These are phyloP conservation scores for Flexamia atlantica DNA, from an alignment of 2,888 invertebrate species.

Conservation along the genomic window DNA sequence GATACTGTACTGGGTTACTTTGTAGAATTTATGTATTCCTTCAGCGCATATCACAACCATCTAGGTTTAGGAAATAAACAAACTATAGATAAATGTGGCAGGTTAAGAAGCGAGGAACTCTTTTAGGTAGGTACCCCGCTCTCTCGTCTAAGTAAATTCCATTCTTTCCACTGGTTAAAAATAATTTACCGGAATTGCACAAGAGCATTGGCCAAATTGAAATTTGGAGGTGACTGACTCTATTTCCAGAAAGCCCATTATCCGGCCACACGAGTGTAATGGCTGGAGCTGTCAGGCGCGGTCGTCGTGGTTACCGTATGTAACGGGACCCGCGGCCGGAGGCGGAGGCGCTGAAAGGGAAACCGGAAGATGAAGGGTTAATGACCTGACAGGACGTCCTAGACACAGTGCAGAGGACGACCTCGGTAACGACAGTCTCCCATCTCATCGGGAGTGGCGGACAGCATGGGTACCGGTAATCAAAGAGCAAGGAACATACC, in stretches of 20 bases:
- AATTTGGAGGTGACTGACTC: background rate
- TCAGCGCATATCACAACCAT: too few species aligned
- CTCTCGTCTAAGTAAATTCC: too few species aligned
- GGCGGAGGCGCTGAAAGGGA: slow-evolving; percentile 65
- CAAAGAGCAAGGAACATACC: too few species aligned
- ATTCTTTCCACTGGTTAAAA: background rate
- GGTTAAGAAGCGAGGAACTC: too few species aligned
- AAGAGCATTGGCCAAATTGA: background rate
- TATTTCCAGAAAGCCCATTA: slow-evolving; percentile 7
- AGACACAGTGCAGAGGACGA: slow-evolving; percentile 38
- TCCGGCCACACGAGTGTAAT: background rate
- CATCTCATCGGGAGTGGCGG: too few species aligned
- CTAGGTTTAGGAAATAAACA: too few species aligned
- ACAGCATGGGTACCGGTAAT: too few species aligned
- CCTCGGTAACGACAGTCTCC: too few species aligned
- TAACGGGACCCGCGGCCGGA: slow-evolving; percentile 62
- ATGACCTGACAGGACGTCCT: slow-evolving; percentile 49
- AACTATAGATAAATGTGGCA: too few species aligned
- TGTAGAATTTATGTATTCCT: too few species aligned
- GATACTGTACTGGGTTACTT: too few species aligned
- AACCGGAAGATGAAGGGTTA: slow-evolving; percentile 65
- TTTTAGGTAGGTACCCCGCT: too few species aligned
- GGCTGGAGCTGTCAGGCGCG: background rate
- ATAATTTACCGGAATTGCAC: background rate
- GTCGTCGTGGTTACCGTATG: slow-evolving; percentile 50